Evolutionary conservation across 1,140 invertebrate species (phyloP).

Genomic region (Holcopasites calliopsidis): DNA sequence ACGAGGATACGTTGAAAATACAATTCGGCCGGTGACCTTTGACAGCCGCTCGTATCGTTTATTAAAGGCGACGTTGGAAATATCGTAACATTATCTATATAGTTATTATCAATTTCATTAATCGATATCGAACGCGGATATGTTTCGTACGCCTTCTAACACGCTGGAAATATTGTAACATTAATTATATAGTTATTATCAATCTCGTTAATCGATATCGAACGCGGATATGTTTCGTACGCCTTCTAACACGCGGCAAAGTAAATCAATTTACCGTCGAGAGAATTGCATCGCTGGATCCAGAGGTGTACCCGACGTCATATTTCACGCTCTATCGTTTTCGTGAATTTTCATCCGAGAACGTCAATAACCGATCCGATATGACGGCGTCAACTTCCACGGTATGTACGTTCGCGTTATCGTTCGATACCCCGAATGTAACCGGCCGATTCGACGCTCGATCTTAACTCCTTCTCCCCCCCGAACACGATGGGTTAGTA

Average conservation of each 20-base stretch:
- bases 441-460: slow-evolving; percentile 35
- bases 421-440: slow-evolving; percentile 37
- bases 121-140: too few relatives aligned
- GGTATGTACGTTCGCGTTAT: neutral
- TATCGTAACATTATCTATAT: too few relatives aligned
- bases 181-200: too few relatives aligned
- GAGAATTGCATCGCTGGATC: slow-evolving; percentile 46
- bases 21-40: too few relatives aligned
- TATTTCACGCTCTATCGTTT: slow-evolving; percentile 52
- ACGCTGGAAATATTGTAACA: too few relatives aligned
- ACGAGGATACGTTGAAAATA: too few relatives aligned
- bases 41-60: too few relatives aligned
- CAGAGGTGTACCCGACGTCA: slow-evolving; percentile 49
- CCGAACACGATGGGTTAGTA: slow-evolving; percentile 23
- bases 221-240: too few relatives aligned
- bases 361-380: slow-evolving; percentile 54
- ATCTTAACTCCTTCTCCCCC: slow-evolving; percentile 21
- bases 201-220: too few relatives aligned
- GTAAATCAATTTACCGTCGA: slow-evolving; percentile 36
- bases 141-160: slow-evolving; percentile 3
- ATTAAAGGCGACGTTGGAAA: too few relatives aligned
- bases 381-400: slow-evolving; percentile 52
- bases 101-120: too few relatives aligned
- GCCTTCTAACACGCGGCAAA: slow-evolving; percentile 11
- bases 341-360: slow-evolving; percentile 48